phyloP scores from a whole-genome alignment of 2,888 invertebrate species.

The Liopterus haemorrhoidalis region DNA sequence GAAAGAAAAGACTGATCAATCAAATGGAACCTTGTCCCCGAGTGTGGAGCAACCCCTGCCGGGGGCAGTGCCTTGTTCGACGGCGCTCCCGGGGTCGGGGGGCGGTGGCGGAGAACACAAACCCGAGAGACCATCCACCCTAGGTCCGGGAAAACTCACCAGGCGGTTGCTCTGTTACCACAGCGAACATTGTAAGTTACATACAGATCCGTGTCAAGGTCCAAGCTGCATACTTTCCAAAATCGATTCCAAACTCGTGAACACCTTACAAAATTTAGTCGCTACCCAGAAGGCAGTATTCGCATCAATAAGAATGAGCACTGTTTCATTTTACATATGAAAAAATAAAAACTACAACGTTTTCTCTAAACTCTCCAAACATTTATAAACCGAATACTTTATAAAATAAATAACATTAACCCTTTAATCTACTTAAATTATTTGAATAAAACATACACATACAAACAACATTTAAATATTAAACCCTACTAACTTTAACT shows the following conservation, averaged over 20 bases:
- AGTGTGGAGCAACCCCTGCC: slow-evolving; percentile 50
- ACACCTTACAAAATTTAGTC: no score
- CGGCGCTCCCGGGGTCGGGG: slow-evolving; percentile 37
- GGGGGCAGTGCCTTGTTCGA: slow-evolving; percentile 39
- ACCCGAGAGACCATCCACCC: slow-evolving; percentile 74
- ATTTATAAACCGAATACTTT: no score
- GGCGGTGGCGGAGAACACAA: slow-evolving; percentile 42
- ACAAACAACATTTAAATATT: no score
- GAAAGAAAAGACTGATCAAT: slow-evolving; percentile 82
- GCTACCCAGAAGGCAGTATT: no score
- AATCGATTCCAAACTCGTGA: slow-evolving; percentile 31
- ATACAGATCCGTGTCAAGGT: slow-evolving; percentile 10
- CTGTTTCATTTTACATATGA: no score
- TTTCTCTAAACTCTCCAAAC: no score
- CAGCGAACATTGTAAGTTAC: slow-evolving; percentile 63
- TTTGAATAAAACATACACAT: no score
- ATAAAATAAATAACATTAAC: no score
- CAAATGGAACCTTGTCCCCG: slow-evolving; percentile 59
- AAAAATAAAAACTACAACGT: no score
- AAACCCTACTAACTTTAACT: no score
- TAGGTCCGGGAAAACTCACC: slow-evolving; percentile 69
- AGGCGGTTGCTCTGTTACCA: slow-evolving; percentile 75
- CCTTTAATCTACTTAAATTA: no score
- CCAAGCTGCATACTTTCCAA: slow-evolving; percentile 9
- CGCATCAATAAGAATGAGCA: no score